A percentile compares a stretch with the other conserved stretches of the same genome.
Evolutionary conservation across 1,140 invertebrate species (phyloP).

Genomic region (Aphaenogaster floridana): DNA sequence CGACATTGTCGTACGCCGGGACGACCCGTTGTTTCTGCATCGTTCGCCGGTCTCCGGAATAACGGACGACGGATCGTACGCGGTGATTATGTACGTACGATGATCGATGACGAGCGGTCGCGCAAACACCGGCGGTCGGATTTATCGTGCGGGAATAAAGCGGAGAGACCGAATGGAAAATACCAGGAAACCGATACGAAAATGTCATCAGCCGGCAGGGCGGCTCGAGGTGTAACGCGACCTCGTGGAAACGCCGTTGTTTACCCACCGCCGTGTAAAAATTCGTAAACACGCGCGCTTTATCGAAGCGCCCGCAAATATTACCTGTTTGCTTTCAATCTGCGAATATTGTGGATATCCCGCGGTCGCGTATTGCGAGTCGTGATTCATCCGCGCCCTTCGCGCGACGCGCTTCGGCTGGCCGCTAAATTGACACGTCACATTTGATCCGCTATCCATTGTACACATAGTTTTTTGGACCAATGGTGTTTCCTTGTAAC

Average conservation of each 20-base stretch:
- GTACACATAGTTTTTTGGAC: not conserved
- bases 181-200: conserved; percentile 49
- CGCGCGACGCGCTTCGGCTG: not conserved
- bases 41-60: conserved; percentile 6
- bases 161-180: conserved; percentile 47
- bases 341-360: conserved; percentile 60
- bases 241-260: conserved; percentile 39
- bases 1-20: conserved; percentile 54
- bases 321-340: conserved; percentile 76
- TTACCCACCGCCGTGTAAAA: conserved; percentile 52
- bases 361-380: conserved; percentile 8
- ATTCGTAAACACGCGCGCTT: conserved; percentile 68
- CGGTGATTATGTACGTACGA: conserved; percentile 51
- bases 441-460: conserved; percentile 44
- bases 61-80: conserved; percentile 48
- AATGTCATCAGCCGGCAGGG: conserved; percentile 43
- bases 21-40: conserved; percentile 45
- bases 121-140: conserved; percentile 6
- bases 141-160: conserved; percentile 53
- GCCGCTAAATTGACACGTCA: conserved; percentile 58
- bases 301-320: conserved; percentile 52
- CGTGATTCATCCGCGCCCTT: conserved; percentile 60
- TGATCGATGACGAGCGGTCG: conserved; percentile 56
- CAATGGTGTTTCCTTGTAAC: not conserved
- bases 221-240: conserved; percentile 40